Evolutionary conservation across 2,113 vertebrate genomes (phyloP).

Genomic region (Oxyruncus cristatus): DNA sequence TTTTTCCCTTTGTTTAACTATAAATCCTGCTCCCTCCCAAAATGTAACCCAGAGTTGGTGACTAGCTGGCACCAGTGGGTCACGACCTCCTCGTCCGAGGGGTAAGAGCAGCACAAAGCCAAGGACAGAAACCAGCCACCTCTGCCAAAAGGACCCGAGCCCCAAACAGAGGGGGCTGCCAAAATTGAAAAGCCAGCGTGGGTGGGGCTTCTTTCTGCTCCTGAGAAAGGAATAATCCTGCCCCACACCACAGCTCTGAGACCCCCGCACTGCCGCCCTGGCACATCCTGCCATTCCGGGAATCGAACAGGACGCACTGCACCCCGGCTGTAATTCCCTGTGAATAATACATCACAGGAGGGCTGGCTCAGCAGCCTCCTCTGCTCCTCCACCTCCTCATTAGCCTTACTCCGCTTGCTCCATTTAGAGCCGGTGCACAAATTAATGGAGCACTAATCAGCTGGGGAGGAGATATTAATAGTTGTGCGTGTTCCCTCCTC

Average conservation of each 20-base stretch:
- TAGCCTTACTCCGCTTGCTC: constrained; percentile 52
- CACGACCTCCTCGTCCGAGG: background rate
- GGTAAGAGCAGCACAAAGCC: background rate
- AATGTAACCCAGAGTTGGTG: background rate
- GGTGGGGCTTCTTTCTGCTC: background rate
- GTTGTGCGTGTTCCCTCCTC: constrained; percentile 4
- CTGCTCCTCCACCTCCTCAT: constrained; percentile 35
- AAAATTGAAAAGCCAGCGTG: background rate
- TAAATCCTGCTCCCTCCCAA: background rate
- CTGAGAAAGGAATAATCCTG: background rate
- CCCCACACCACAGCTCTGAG: background rate
- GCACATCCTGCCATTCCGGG: background rate
- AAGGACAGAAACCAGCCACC: background rate
- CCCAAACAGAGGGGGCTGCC: background rate
- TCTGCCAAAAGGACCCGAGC: background rate
- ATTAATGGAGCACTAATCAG: constrained; percentile 78
- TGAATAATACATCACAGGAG: background rate
- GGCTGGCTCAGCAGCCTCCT: background rate
- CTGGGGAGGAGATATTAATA: constrained; percentile 76
- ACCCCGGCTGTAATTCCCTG: background rate
- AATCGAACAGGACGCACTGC: background rate
- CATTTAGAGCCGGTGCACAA: constrained; percentile 54
- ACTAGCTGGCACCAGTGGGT: background rate
- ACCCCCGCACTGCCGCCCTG: background rate
- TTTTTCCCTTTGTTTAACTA: background rate